A percentile compares a stretch with the other conserved stretches of the same genome.
Evolutionary conservation across 1,140 invertebrate species (phyloP).

Genomic region (Cyclina sinensis): DNA sequence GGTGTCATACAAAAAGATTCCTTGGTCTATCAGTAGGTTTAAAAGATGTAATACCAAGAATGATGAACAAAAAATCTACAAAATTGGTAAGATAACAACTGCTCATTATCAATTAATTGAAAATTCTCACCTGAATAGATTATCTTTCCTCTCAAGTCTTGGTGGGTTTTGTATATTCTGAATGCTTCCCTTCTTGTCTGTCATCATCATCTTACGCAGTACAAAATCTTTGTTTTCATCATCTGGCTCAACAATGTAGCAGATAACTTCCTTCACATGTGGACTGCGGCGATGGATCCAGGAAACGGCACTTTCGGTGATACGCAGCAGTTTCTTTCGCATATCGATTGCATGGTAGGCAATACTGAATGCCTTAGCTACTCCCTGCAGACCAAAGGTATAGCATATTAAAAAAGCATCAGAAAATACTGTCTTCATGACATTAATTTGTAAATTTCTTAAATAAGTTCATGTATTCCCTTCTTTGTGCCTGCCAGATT

Average conservation of each 20-base stretch:
- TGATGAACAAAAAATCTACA: too few species aligned
- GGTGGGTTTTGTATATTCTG: conserved; percentile 78
- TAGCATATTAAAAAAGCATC: too few species aligned
- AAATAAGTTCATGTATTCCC: too few species aligned
- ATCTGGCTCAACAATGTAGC: conserved; percentile 85
- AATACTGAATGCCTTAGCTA: conserved; percentile 85
- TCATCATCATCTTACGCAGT: conserved; percentile 84
- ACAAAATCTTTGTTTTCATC: conserved; percentile 81
- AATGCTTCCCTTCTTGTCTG: conserved; percentile 78
- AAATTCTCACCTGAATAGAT: conserved; percentile 85
- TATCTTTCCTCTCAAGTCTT: conserved; percentile 85
- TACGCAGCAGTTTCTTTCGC: conserved; percentile 82
- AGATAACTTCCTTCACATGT: conserved; percentile 81
- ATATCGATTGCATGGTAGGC: conserved; percentile 85
- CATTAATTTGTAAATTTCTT: too few species aligned
- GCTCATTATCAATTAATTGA: too few species aligned
- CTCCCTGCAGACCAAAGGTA: conserved; percentile 82
- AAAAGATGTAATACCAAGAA: too few species aligned
- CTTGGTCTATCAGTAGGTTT: too few species aligned
- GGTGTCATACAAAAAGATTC: too few species aligned
- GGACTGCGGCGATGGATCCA: conserved; percentile 85
- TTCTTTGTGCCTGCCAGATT: too few species aligned
- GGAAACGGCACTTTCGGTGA: conserved; percentile 85
- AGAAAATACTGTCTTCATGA: too few species aligned
- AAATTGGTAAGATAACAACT: too few species aligned